Evolutionary conservation across 2,113 vertebrate genomes (phyloP), one percentile per base, ranked within the genome.

Genomic region (Bucco capensis): DNA sequence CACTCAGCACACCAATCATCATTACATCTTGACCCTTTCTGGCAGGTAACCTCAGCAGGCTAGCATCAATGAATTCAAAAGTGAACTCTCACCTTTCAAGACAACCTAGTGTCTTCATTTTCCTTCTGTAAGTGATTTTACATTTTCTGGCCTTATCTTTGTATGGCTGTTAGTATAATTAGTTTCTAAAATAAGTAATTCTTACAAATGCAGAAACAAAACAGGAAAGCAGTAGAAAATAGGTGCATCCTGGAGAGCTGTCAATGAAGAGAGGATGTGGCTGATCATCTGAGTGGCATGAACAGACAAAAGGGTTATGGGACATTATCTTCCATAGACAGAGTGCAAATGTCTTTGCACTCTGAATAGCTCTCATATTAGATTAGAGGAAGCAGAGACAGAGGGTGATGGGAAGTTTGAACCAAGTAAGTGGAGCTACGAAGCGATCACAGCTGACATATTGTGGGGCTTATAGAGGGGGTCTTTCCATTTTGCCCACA

Each of bases 121-220:
- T 64, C 91, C 77, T 95, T 95, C 69, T 92, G 86, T 86, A 93
- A 96, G 51, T 30, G 35, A 24, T 86, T 97, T 97, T 91, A 91
- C 23, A 9, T 86, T 88, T 94, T 83, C 93, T 92, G 77, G 91
- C 66, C 72, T 88, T 84, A 56, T 87, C 77, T 56, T 84, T 92
- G 58, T 56, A 65, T 91, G 65, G 53, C 91, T 97, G 90, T 95
- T 95, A 90, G 88, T 94, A 93, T 92, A 97, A 97, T 96, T 94
- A 95, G 50, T 44, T 84, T 60, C 80, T 89, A 89, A 96, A 84
- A 91, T 53, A 92, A 93, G 42, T 83, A 37, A n/a, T 95, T 91
- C 88, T 92, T 92, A 90, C n/a, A 85, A 95, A 96, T 35, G 22
- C 23, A 89, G 33, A 65, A 94, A 67, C 75, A 91, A 93, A 96